Conservation (phyloP, 2,797 vertebrate genomes). For the Hyperoplus immaculatus region DNA sequence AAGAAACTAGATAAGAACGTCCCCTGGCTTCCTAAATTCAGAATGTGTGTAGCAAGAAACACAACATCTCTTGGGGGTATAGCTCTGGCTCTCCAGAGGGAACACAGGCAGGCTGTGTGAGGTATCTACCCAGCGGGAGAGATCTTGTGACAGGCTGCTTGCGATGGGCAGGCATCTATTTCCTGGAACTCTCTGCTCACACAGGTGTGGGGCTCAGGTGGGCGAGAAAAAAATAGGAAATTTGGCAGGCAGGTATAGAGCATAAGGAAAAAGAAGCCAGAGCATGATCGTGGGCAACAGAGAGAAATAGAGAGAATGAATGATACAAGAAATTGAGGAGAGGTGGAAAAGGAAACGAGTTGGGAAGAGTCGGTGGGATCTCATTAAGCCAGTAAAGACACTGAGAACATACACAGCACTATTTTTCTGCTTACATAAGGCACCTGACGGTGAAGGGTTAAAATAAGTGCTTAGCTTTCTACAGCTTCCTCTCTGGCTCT, state of each 20-base stretch:
- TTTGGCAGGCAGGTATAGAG: constrained; percentile 60
- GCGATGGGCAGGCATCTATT: constrained; percentile 51
- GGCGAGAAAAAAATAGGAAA: constrained; percentile 62
- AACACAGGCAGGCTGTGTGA: constrained; percentile 47
- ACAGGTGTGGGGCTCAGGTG: constrained; percentile 77
- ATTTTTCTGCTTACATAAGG: constrained; percentile 44
- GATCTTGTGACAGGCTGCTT: constrained; percentile 57
- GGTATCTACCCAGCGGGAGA: constrained; percentile 56
- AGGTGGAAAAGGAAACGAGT: constrained; percentile 14
- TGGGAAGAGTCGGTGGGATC: constrained; percentile 4
- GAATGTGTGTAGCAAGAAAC: constrained; percentile 15
- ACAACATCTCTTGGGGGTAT: constrained; percentile 36
- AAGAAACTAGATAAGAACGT: constrained; percentile 39
- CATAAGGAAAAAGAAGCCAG: constrained; percentile 50
- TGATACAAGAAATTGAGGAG: constrained; percentile 25
- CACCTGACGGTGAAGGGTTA: constrained; percentile 44
- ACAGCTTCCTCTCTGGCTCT: constrained; percentile 30
- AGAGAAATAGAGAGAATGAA: constrained; percentile 22
- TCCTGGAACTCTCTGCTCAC: constrained; percentile 64
- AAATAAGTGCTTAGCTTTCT: constrained; percentile 30
- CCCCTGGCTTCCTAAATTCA: constrained; percentile 30
- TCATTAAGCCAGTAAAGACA: constrained; percentile 36
- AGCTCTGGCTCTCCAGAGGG: constrained; percentile 41
- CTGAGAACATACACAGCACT: constrained; percentile 19
- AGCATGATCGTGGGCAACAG: constrained; percentile 40